These are phyloP conservation scores for Apis mellifera DNA, from an alignment of 1,140 invertebrate species.

Conservation along the genomic window DNA sequence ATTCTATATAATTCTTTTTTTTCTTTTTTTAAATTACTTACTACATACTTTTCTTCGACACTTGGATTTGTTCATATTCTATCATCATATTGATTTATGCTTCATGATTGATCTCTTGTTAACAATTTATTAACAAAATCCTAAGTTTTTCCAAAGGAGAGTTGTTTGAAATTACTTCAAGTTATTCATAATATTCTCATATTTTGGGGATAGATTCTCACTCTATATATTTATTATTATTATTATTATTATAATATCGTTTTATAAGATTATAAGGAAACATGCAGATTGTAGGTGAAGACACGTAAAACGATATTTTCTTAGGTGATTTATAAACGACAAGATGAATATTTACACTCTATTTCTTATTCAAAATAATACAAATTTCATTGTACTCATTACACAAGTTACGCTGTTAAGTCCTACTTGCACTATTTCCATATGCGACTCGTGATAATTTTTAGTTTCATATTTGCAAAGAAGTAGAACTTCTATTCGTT, in stretches of 20 bases:
- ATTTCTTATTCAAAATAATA: constrained; percentile 43
- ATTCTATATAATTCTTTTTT: too few relatives aligned
- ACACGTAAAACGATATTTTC: constrained; percentile 53
- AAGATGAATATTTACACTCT: constrained; percentile 62
- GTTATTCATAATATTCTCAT: too few relatives aligned
- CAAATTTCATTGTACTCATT: constrained; percentile 48
- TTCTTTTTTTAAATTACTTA: too few relatives aligned
- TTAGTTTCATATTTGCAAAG: not conserved
- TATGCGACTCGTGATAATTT: constrained; percentile 4
- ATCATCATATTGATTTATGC: too few relatives aligned
- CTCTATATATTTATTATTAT: not conserved
- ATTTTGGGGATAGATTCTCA: too few relatives aligned
- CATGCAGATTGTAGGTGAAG: not conserved
- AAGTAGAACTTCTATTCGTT: not conserved
- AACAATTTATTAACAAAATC: too few relatives aligned
- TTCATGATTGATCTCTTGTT: too few relatives aligned
- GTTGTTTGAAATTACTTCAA: too few relatives aligned
- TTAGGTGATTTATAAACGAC: constrained; percentile 44
- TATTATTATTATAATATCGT: not conserved
- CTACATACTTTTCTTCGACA: too few relatives aligned
- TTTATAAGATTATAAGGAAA: not conserved
- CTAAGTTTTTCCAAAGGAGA: too few relatives aligned
- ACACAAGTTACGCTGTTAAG: constrained; percentile 25
- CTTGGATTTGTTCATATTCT: too few relatives aligned
- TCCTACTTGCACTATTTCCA: not conserved